A percentile compares a stretch with the other conserved stretches of the same genome.
Evolutionary conservation across 2,888 invertebrate genomes (phyloP).

Genomic region (Eumacrocentrus americanus): DNA sequence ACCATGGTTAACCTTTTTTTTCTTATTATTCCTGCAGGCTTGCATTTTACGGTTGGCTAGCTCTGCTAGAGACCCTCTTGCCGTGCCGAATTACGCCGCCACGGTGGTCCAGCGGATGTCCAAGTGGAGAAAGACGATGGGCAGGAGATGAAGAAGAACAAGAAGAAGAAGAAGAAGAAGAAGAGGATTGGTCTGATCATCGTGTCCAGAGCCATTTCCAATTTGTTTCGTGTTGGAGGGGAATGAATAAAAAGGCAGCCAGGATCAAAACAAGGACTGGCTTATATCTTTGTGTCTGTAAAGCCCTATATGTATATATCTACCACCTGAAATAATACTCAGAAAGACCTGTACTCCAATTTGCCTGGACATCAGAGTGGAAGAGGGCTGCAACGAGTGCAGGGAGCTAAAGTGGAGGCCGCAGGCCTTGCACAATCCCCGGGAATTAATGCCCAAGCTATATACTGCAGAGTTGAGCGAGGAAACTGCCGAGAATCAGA

Average conservation of each 20-base stretch:
- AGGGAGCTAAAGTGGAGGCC: constrained; percentile 22
- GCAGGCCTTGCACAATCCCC: constrained; percentile 19
- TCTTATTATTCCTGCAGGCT: constrained; percentile 13
- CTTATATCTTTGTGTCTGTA: too few species aligned
- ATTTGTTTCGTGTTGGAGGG: constrained; percentile 28
- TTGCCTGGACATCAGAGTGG: constrained; percentile 10
- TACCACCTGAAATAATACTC: not conserved
- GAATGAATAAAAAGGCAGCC: not conserved
- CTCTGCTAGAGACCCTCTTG: constrained; percentile 13
- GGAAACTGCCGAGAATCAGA: constrained; percentile 7
- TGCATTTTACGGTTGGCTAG: constrained; percentile 24
- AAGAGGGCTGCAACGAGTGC: not conserved
- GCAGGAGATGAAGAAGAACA: constrained; percentile 17
- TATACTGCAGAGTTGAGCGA: not conserved
- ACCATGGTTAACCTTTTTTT: constrained; percentile 18
- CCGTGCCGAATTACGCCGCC: constrained; percentile 28
- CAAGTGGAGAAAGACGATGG: constrained; percentile 10
- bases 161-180: constrained; percentile 22
- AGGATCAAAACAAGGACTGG: constrained; percentile 8
- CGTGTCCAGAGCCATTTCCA: constrained; percentile 29
- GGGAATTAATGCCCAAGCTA: constrained; percentile 5
- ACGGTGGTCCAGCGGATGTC: constrained; percentile 27
- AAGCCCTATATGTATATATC: not conserved
- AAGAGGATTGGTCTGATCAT: constrained; percentile 18
- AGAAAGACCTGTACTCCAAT: constrained; percentile 17